A percentile compares a stretch with the other conserved stretches of the same genome.
Conservation (phyloP, 2,888 invertebrate species). For the Melanargia galathea region DNA sequence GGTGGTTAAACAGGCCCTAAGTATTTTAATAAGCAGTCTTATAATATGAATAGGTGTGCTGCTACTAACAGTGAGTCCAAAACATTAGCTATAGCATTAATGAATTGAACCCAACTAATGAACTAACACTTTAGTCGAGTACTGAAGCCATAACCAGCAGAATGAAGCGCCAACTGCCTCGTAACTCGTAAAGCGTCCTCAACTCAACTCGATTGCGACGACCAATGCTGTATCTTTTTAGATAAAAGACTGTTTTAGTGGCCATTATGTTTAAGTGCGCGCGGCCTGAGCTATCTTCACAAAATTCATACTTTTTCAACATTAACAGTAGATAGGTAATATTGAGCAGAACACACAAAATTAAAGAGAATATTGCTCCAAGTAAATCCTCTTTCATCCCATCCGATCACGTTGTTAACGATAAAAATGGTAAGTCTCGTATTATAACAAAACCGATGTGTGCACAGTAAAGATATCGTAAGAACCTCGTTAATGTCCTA, state of each 20-base stretch:
- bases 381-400: background rate
- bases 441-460: conserved; percentile 1
- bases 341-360: background rate
- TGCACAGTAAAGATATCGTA: conserved; percentile 8
- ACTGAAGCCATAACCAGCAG: background rate
- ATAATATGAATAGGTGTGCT: too few species aligned
- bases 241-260: background rate
- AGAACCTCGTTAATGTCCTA: conserved; percentile 1
- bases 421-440: background rate
- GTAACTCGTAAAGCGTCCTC: background rate
- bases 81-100: too few species aligned
- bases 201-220: background rate
- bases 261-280: background rate
- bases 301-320: background rate
- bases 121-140: background rate
- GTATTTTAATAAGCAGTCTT: too few species aligned
- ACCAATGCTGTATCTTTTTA: background rate
- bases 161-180: background rate
- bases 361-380: background rate
- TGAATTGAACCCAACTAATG: too few species aligned
- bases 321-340: background rate
- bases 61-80: too few species aligned
- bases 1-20: too few species aligned
- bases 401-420: conserved; percentile 1
- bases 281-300: background rate